Evolutionary conservation across 1,140 invertebrate genomes (phyloP), one percentile per base, ranked within the genome.

Genomic region (Nephotettix cincticeps): DNA sequence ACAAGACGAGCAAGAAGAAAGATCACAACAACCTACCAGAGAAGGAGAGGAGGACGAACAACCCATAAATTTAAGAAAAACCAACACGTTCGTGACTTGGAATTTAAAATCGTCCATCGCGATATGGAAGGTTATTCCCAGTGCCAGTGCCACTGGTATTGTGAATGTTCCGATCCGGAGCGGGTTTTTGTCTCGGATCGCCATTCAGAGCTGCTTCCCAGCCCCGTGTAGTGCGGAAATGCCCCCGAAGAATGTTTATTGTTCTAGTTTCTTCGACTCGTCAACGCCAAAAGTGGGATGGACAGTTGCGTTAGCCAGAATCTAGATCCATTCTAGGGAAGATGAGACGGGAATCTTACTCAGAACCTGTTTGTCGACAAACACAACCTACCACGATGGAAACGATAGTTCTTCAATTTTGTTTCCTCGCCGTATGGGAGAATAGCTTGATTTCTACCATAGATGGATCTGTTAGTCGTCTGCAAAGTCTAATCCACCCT

Each of bases 11-110:
- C 14, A 51, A 51, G 47, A 51, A 51, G 21, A n/a, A 51, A 51
- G 47, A 51, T 21, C 47, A n/a, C 47, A 51, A n/a, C 47, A 51
- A 51, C 47, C 21, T 51, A n/a, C 47, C 47, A 6, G 4, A n/a
- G 47, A 51, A 51, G 47, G 47, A 21, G 36, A 6, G 6, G 36
- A 19, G 47, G 21, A 51, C 4, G 47, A 51, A 51, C 47, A 51
- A 21, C 47, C 47, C 47, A 51, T 51, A 51, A 51, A 51, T 51
- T 51, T 51, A 51, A 51, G 47, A 51, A 51, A 51, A 51, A 51
- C 47, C 32, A 6, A n/a, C n/a, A n/a, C 47, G 4, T 51, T n/a
- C 47, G 47, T 51, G 47, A 51, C 47, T 51, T 51, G 47, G 47
- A 51, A 51, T 51, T n/a, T n/a, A 51, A 51, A 51, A n/a, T n/a